Percentiles rank a stretch among this genome's conserved stretches.
phyloP scores from a whole-genome alignment of 1,140 invertebrate species.

The Ladona fulva region DNA sequence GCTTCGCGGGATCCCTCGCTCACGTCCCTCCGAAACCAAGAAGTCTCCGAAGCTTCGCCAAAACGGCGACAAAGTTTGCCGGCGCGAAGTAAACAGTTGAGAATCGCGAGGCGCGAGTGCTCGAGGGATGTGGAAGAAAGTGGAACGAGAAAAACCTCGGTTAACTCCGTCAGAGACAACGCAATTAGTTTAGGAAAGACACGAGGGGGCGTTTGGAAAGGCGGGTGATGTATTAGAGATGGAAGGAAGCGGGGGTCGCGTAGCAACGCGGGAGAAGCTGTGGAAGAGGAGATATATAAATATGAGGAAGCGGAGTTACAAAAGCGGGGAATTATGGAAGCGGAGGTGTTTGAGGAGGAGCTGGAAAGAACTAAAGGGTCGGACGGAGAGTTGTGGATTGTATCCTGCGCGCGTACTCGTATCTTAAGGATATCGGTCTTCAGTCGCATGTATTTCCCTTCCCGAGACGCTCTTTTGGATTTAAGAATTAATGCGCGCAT shows the following conservation, averaged over 20 bases:
- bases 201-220: not conserved
- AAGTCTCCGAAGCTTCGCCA: no score
- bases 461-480: no score
- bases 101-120: not conserved
- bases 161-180: slow-evolving; percentile 14
- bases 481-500: no score
- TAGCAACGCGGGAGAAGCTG: not conserved
- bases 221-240: not conserved
- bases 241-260: no score
- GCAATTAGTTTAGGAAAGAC: slow-evolving; percentile 11
- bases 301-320: not conserved
- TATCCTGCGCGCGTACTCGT: no score
- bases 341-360: not conserved
- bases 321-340: not conserved
- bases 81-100: not conserved
- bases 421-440: no score
- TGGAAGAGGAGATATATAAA: not conserved
- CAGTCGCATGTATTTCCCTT: no score
- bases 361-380: not conserved
- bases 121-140: not conserved
- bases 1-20: no score
- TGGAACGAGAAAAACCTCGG: not conserved
- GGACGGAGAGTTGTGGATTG: no score
- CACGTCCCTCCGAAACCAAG: no score
- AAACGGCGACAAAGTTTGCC: not conserved